Evolutionary conservation across 2,113 vertebrate species (phyloP), one percentile per base, ranked within the genome.

Genomic region (Rutilus rutilus): DNA sequence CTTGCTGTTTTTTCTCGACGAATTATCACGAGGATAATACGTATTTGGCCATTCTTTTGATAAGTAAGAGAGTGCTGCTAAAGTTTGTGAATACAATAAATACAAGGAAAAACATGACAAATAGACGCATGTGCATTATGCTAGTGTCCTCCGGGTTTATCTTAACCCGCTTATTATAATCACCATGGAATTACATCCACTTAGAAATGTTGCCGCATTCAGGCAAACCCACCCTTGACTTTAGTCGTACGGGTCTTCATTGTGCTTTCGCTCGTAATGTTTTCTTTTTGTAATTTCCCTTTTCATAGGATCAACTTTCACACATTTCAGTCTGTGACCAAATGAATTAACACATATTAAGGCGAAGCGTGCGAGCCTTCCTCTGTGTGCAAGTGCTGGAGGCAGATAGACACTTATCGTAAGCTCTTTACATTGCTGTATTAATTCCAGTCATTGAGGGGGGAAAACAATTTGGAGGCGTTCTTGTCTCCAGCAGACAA

Each of bases 351-450:
- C 69, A 47, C 80, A 65, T 67, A 83, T 83, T 57, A 82, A 86
- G 84, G 85, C 83, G 60, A 89, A 87, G 82, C 81, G 65, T 54
- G 74, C 73, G 8, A 83, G 84, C 47, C 57, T 54, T 47, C 73
- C 60, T 78, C 86, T 82, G 80, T 85, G 75, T 73, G 33, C 79
- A 83, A 86, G 86, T 83, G 74, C 84, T 86, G 79, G 65, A 85
- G 45, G 59, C 83, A 83, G 88, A 89, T 85, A 89, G 88, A 87
- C 78, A 82, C 80, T 79, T 36, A 45, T 87, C 79, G 59, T 87
- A 89, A 87, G 88, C 88, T 87, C 86, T 86, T 87, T 79, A 87
- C 64, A 83, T 83, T 75, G 83, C 81, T 65, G 86, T 76, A 84
- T 89, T 89, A 67, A 87, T 87, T 87, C 87, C 83, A 77, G 57